phyloP scores from a whole-genome alignment of 2,797 vertebrate species.

The Sebastes dallii region DNA sequence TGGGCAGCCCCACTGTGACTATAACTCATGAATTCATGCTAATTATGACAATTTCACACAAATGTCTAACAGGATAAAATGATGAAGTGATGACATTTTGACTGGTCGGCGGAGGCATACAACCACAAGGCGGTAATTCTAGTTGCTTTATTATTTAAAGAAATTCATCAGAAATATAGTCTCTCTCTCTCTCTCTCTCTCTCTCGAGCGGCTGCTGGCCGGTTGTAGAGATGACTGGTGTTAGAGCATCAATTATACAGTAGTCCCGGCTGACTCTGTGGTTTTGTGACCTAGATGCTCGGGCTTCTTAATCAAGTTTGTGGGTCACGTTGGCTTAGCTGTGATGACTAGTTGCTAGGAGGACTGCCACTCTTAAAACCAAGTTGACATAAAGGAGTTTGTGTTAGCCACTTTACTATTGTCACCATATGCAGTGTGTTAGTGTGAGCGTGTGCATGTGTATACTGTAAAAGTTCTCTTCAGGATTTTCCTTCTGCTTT shows the following conservation, averaged over 20 bases:
- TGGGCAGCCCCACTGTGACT: too few species aligned
- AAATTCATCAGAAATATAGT: not conserved
- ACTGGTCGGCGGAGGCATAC: too few species aligned
- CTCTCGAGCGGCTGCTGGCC: not conserved
- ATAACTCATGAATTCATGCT: too few species aligned
- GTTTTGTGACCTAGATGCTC: conserved; percentile 66
- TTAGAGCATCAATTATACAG: conserved; percentile 62
- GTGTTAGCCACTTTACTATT: not conserved
- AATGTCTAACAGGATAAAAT: too few species aligned
- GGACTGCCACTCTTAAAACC: not conserved
- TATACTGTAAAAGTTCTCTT: not conserved
- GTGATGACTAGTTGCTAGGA: not conserved
- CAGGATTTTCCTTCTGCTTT: not conserved
- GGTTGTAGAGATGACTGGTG: conserved; percentile 35
- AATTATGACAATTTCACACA: too few species aligned
- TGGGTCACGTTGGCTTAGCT: conserved; percentile 5
- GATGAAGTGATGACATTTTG: too few species aligned
- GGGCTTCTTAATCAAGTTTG: conserved; percentile 45
- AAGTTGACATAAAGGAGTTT: not conserved
- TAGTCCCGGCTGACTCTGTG: conserved; percentile 39
- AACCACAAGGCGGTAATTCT: too few species aligned
- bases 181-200: too few species aligned
- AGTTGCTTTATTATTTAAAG: not conserved
- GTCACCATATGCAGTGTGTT: not conserved
- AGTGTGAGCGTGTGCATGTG: not conserved